phyloP scores from a whole-genome alignment of 2,888 invertebrate species.

The Mimumesa dahlbomi region DNA sequence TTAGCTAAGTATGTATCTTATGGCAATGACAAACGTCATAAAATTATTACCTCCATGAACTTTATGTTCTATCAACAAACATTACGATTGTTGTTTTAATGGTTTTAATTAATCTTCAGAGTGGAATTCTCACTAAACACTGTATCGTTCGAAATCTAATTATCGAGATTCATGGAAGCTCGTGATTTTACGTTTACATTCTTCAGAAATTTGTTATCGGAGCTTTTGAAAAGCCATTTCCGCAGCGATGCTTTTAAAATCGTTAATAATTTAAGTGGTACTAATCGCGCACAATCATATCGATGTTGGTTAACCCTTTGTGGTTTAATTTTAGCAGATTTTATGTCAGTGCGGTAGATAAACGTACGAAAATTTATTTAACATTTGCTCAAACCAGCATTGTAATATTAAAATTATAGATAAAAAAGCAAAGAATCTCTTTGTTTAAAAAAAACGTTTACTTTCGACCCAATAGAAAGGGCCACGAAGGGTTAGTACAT shows the following conservation, averaged over 20 bases:
- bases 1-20: background rate
- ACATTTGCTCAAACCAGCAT: background rate
- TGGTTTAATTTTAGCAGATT: slow-evolving; percentile 24
- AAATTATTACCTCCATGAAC: background rate
- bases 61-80: background rate
- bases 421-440: background rate
- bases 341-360: background rate
- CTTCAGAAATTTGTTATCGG: background rate
- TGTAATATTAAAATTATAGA: too few relatives aligned
- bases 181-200: background rate
- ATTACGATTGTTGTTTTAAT: background rate
- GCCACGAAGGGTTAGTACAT: slow-evolving; percentile 34
- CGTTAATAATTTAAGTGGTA: slow-evolving; percentile 18
- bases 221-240: background rate
- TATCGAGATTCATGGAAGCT: too few relatives aligned
- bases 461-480: background rate
- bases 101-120: background rate
- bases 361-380: background rate
- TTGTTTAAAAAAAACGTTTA: background rate
- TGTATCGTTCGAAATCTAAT: too few relatives aligned
- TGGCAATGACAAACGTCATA: background rate
- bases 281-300: slow-evolving; percentile 41
- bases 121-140: too few relatives aligned
- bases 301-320: slow-evolving; percentile 33
- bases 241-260: slow-evolving; percentile 9